Base-by-base conservation (phyloP, 2,797 vertebrate genomes). In the Megaceryle alcyon region DNA sequence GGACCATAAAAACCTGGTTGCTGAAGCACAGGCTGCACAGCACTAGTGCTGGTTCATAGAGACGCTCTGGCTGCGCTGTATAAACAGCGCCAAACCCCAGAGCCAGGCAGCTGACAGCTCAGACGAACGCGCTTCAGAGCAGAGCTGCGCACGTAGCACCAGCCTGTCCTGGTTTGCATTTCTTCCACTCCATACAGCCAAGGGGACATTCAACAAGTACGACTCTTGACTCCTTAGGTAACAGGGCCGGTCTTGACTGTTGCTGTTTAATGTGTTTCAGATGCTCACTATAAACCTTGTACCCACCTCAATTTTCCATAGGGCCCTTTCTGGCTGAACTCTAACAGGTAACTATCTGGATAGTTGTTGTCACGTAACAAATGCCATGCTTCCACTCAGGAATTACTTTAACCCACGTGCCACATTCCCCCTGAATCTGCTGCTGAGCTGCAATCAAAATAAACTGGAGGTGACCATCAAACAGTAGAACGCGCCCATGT, bases 101-200 rank as follows among this genome's bases (percentile, higher is more conserved):
- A 97, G 92, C 93, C 94, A 85, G 96, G 95, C 97, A 95, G 96
- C 96, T 97, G 96, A 97, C 96, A 96, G 96, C 97, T 97, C 95
- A 96, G 94, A 96, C 96, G 92, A 94, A 91, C 7, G 11, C 65
- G 60, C 87, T 86, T 88, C 97, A 95, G 25, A 83, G 83, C 75
- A 61, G 85, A 90, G 85, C 94, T 69, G 87, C 84, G 83, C 97
- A 96, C 94, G 44, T 90, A 96, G 96, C 97, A 97, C 94, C 97
- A 97, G 97, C 79, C 73, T 96, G 95, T 94, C 82, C 96, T 91
- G 46, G 73, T 95, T 92, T 96, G 94, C 94, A 96, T 94, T 95
- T 97, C 97, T 96, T 91, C 97, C 97, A 95, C 97, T 97, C 97
- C 97, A 94, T 63, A 94, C 96, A 95, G 97, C 92, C 97, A 96